Evolutionary conservation across 2,797 vertebrate species (phyloP).

Genomic region (Acipenser transmontanus): DNA sequence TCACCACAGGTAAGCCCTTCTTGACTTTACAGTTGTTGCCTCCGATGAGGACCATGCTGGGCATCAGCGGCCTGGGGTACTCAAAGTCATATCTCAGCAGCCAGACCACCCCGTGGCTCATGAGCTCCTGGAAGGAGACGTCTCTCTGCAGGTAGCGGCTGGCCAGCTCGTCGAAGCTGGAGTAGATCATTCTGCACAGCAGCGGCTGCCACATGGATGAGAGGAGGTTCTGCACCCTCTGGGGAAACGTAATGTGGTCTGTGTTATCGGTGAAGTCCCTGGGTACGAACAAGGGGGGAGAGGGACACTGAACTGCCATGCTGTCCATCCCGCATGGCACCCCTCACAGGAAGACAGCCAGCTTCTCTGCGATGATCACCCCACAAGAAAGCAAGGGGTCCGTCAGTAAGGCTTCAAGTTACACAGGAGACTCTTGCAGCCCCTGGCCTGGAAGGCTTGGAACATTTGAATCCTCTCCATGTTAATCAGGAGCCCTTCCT

Average conservation of each 20-base stretch:
- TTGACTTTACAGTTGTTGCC: slow-evolving; percentile 67
- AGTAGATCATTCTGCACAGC: slow-evolving; percentile 34
- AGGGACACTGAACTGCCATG: slow-evolving; percentile 45
- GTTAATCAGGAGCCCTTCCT: slow-evolving; percentile 26
- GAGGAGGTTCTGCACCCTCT: slow-evolving; percentile 50
- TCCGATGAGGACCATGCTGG: slow-evolving; percentile 64
- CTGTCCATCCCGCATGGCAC: slow-evolving; percentile 53
- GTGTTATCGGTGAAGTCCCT: slow-evolving; percentile 32
- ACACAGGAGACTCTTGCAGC: slow-evolving; percentile 49
- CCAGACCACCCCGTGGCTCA: slow-evolving; percentile 52
- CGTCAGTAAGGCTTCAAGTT: slow-evolving; percentile 46
- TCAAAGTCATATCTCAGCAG: slow-evolving; percentile 68
- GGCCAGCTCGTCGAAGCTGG: slow-evolving; percentile 46
- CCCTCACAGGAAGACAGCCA: slow-evolving; percentile 49
- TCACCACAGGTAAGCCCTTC: slow-evolving; percentile 57
- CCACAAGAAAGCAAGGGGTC: slow-evolving; percentile 69
- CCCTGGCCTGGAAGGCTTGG: slow-evolving; percentile 33
- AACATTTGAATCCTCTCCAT: slow-evolving; percentile 35
- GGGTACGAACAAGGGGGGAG: slow-evolving; percentile 55
- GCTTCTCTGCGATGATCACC: slow-evolving; percentile 46
- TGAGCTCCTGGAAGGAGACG: slow-evolving; percentile 41
- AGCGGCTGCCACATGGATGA: slow-evolving; percentile 28
- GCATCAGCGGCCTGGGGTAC: slow-evolving; percentile 67
- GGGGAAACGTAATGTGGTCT: slow-evolving; percentile 50
- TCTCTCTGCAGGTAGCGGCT: slow-evolving; percentile 34